Base-by-base conservation (phyloP, 2,113 vertebrate species). In the Alligator sinensis region DNA sequence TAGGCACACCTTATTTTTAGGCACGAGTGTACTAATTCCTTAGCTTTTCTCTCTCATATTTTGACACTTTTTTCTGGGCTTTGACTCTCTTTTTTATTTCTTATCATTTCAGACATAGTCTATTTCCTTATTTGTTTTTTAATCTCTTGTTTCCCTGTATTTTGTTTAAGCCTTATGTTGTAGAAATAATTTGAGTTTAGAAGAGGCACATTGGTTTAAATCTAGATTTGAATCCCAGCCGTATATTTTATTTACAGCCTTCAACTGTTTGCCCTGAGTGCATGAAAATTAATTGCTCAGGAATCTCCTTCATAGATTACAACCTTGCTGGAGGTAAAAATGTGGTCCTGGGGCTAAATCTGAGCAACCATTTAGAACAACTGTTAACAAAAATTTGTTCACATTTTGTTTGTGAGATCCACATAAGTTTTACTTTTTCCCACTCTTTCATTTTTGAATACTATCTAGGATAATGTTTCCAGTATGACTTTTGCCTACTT, bases 171-270 rank as follows among this genome's bases (percentile, higher is more conserved):
- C 54, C 22, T 94, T 84, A 57, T 0, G 3, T 47, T 78, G 21
- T 86, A 82, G 88, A 61, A 82, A 92, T 24, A 80, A 38, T 66
- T 83, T 83, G 2, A 16, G 82, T 75, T 55, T 82, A 77, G 25
- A 66, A 87, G 54, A 89, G 82, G 19, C 76, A n/a, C 58, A 94
- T n/a, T 54, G n/a, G 54, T 86, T 92, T 68, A 38, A 85, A 90
- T 89, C 4, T 28, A 72, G 63, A 90, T 28, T 16, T 87, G 2
- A 59, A 84, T 84, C n/a, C 16, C 15, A 17, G n/a, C n/a, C 21
- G 34, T 89, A 14, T 68, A 28, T 66, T 94, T 90, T 94, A 28
- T 89, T 87, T 96, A 80, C 47, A 94, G 22, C 63, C 38, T 82
- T 15, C 77, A 79, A 7, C 3, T 91, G 0, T 89, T 94, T 94